These are phyloP conservation scores for Coluber constrictor DNA, from an alignment of 2,797 vertebrate genomes.

Conservation along the genomic window DNA sequence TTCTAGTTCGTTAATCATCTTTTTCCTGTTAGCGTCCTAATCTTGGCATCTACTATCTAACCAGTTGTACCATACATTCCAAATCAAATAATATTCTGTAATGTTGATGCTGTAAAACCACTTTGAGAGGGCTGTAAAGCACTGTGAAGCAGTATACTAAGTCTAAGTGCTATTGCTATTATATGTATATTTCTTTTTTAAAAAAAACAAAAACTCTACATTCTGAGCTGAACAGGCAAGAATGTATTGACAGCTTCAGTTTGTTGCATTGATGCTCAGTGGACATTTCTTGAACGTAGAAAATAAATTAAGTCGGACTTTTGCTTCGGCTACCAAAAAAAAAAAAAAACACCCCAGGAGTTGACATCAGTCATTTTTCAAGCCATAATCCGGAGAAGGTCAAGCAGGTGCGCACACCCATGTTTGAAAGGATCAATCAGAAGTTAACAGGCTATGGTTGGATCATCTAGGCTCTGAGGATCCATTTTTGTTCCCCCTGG, in stretches of 20 bases:
- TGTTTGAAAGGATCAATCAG: not conserved
- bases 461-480: slow-evolving; percentile 1
- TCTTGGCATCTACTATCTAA: too few species aligned
- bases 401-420: not conserved
- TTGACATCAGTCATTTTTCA: not conserved
- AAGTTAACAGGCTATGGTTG: not conserved
- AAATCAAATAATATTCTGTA: too few species aligned
- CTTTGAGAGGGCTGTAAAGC: too few species aligned
- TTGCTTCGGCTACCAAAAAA: not conserved
- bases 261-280: not conserved
- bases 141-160: too few species aligned
- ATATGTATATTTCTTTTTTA: not conserved
- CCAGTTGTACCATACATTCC: too few species aligned
- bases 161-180: not conserved
- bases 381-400: not conserved
- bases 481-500: not conserved
- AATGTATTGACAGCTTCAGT: not conserved
- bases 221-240: not conserved
- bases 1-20: too few species aligned
- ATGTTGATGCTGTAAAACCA: too few species aligned
- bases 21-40: too few species aligned
- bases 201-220: not conserved
- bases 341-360: not conserved
- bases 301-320: not conserved
- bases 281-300: not conserved